Evolutionary conservation across 1,140 invertebrate species (phyloP), one percentile per base, ranked within the genome.

Genomic region (Thaumatotibia leucotreta): DNA sequence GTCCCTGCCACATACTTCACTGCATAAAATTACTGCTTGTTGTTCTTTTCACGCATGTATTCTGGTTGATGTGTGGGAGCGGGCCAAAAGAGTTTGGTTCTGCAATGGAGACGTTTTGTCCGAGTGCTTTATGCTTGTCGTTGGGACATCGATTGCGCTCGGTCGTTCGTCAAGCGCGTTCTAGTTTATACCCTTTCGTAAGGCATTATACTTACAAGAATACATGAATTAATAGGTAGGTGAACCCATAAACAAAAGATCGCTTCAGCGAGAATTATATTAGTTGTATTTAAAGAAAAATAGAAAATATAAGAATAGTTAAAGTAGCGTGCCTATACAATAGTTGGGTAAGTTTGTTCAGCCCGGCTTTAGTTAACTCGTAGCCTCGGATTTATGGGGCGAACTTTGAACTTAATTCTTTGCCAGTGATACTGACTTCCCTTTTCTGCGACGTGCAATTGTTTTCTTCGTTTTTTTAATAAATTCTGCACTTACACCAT

Each of bases 281-380:
- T 11, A 33, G 8, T n/a, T 11, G 10, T 4, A 9, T 3, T 14
- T 45, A 45, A 45, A 17, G 35, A 22, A 54, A 23, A 33, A 32
- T n/a, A 24, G 2, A 14, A 3, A 49, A 64, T 9, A 49, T 49
- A 49, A 35, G 33, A 64, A 49, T 64, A n/a, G 63, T 52, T 64
- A 52, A 64, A 64, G 29, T 45, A 75, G 69, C 73, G 69, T 71
- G 71, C 61, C 66, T 17, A 50, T 54, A 65, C 58, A 62, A 63
- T 70, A 74, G 67, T 74, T 73, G 73, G 73, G 63, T 67, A 69
- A 74, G 73, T 77, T 79, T 74, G 71, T 77, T 75, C 75, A 75
- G 75, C 74, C 70, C 67, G 11, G 67, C 66, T 66, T 69, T 64
- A 75, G 77, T 77, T 80, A 75, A 80, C 77, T 80, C 75, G 75